Percentiles rank a stretch among this genome's conserved stretches.
phyloP scores from a whole-genome alignment of 2,113 vertebrate genomes.

The Pelvicachromis taeniatus region DNA sequence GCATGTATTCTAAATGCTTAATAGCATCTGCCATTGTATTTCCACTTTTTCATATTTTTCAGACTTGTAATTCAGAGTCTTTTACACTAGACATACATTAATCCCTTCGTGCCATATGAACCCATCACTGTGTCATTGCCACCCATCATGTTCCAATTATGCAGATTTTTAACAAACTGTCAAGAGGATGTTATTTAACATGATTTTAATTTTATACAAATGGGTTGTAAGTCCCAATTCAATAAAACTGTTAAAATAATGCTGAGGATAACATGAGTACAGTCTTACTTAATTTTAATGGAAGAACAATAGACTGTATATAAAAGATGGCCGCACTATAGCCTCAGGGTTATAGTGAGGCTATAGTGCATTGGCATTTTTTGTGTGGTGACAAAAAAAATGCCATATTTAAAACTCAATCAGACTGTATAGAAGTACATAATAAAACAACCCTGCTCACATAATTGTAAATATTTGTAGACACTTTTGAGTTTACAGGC shows the following conservation, averaged over 20 bases:
- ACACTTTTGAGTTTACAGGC: neutral
- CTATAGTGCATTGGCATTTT: no score
- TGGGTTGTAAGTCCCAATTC: neutral
- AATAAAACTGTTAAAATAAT: no score
- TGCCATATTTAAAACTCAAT: neutral
- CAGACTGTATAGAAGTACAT: neutral
- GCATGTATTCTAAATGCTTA: constrained; percentile 5
- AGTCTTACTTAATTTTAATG: neutral
- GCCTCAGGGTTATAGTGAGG: neutral
- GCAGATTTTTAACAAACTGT: neutral
- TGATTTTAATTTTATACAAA: neutral
- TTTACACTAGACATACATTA: neutral
- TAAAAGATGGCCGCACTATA: neutral
- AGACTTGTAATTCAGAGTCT: neutral
- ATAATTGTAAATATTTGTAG: neutral
- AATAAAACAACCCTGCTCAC: neutral
- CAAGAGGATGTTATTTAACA: neutral
- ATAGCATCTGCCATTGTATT: neutral
- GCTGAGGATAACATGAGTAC: neutral
- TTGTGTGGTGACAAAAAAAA: neutral
- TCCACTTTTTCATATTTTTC: neutral
- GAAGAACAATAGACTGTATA: neutral
- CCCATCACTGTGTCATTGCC: neutral
- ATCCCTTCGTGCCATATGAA: neutral
- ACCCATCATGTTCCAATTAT: neutral